Base-by-base conservation (phyloP, 2,888 invertebrate species). In the Spodoptera littoralis region DNA sequence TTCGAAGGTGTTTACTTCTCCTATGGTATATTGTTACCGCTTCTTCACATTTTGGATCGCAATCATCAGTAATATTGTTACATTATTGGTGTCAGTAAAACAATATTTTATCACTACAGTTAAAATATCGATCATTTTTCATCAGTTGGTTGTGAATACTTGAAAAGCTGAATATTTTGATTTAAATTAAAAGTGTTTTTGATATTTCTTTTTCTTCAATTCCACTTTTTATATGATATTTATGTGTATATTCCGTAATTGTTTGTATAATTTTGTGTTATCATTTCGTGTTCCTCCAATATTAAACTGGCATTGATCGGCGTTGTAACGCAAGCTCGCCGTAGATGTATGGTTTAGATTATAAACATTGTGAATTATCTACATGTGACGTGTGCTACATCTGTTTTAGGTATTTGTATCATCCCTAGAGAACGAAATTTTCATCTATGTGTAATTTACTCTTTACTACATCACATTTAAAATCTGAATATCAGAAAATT, bases 241-340 rank as follows among this genome's bases (percentile, higher is more conserved):
- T 80, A 70, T 60, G 47, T 80, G 60, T 73, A 63, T 75, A 70
- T 70, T 67, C 68, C 66, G 61, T 72, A 60, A 52, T 77, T 68
- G 64, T 73, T 74, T 75, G 50, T 73, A 66, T 75, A 66, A 52
- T 66, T 51, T 66, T 66, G 60, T 73, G 54, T 50, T 68, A 56
- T 55, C 55, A 62, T n/a, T 41, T 47, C 45, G 46, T 13, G 57
- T 45, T 30, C 58, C 43, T 63, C 36, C 18, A 30, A 44, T 12
- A 60, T 51, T 18, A 24, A 6, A 52, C 48, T 68, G 53, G 56
- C 30, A 36, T 45, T 4, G 3, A 30, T 48, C 18, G 47, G 45
- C 51, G 8, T 47, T 65, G 60, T 76, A 56, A 65, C 55, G 50
- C 64, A 22, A 48, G 60, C 48, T 13, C 24, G 30, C 47, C 62